These are phyloP conservation scores for Apamea epomidion DNA, from an alignment of 2,888 invertebrate genomes.

Conservation along the genomic window DNA sequence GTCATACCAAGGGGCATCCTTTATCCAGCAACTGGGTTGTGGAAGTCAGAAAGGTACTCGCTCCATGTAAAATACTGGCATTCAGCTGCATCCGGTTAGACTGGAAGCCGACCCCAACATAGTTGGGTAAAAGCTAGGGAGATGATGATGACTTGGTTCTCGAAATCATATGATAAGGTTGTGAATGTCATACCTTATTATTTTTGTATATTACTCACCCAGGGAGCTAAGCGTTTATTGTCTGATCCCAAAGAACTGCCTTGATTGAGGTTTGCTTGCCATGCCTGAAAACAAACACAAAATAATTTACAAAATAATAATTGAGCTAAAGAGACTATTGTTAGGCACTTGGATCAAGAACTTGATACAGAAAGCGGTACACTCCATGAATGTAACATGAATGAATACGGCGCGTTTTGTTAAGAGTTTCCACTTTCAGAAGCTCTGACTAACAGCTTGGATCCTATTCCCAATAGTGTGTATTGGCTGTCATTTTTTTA, in stretches of 20 bases:
- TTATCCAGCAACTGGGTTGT: no score
- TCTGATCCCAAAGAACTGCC: constrained; percentile 77
- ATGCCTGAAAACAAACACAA: constrained; percentile 73
- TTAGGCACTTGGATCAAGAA: neutral
- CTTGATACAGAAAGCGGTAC: neutral
- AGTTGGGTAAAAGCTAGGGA: no score
- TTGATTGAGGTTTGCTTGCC: constrained; percentile 83
- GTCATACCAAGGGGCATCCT: no score
- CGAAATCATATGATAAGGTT: no score
- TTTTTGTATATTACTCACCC: constrained; percentile 72
- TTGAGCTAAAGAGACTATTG: neutral
- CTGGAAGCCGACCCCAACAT: no score
- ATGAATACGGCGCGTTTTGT: neutral
- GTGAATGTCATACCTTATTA: no score
- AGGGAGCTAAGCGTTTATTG: constrained; percentile 80
- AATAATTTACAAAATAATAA: neutral
- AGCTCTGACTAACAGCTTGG: neutral
- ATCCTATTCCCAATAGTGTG: neutral
- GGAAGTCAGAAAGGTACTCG: no score
- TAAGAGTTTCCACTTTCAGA: neutral
- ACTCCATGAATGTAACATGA: neutral
- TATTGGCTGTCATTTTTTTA: neutral
- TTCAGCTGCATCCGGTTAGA: no score
- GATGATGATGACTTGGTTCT: no score
- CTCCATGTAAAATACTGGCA: no score